These are phyloP conservation scores for Lomographa bimaculata DNA, from an alignment of 2,888 invertebrate genomes.

Conservation along the genomic window DNA sequence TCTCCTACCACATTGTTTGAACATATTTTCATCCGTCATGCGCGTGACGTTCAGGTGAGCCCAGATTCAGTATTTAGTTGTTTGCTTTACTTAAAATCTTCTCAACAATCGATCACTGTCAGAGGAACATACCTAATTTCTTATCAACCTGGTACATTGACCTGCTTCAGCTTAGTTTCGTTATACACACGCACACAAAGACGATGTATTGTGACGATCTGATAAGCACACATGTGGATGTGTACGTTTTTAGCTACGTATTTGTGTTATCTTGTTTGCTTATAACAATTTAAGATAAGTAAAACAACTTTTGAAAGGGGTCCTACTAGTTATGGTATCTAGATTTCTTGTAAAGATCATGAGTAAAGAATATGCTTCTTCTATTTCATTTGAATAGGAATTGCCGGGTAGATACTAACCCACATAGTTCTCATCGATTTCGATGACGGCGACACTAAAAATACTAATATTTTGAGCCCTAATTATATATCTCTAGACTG, in stretches of 20 bases:
- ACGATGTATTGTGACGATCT: conserved; percentile 50
- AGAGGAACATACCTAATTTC: conserved; percentile 53
- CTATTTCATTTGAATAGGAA: too few species aligned
- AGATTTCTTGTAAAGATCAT: conserved; percentile 4
- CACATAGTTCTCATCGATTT: too few species aligned
- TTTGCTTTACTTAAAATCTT: conserved; percentile 72
- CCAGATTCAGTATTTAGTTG: conserved; percentile 62
- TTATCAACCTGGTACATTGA: conserved; percentile 73
- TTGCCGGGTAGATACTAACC: too few species aligned
- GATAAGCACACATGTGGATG: conserved; percentile 54
- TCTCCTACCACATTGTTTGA: too few species aligned
- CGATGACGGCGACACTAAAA: too few species aligned
- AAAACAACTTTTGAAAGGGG: conserved; percentile 21
- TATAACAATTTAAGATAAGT: conserved; percentile 50
- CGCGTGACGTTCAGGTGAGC: conserved; percentile 61
- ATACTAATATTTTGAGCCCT: too few species aligned
- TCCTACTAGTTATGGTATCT: conserved; percentile 8
- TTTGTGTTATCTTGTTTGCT: conserved; percentile 66
- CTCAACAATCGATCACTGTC: conserved; percentile 78
- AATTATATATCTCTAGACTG: too few species aligned
- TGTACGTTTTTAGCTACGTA: conserved; percentile 40
- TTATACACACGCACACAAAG: conserved; percentile 54
- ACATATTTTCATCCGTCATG: conserved; percentile 50
- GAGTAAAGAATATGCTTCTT: too few species aligned
- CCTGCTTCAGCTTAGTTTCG: conserved; percentile 68